Percentiles rank a stretch among this genome's conserved stretches.
Conservation (phyloP, 2,888 invertebrate genomes). For the Ctenicera cuprea region DNA sequence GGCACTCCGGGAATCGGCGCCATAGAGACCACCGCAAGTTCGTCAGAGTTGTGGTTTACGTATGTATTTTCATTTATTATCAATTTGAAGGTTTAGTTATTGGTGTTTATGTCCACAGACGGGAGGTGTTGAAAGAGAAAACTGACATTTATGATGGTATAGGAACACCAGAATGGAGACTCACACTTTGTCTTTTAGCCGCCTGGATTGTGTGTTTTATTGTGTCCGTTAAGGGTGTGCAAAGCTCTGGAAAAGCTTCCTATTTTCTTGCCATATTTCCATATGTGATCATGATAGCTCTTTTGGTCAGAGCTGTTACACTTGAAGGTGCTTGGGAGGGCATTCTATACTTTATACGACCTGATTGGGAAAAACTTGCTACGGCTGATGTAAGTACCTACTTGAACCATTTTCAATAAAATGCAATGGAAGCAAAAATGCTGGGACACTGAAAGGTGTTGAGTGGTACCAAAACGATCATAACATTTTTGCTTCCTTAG, state of each 20-base stretch:
- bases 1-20: background rate
- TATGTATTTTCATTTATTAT: slow-evolving; percentile 28
- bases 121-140: slow-evolving; percentile 75
- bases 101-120: slow-evolving; percentile 71
- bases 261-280: slow-evolving; percentile 94
- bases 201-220: slow-evolving; percentile 83
- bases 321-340: slow-evolving; percentile 85
- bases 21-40: slow-evolving; percentile 27
- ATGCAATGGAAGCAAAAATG: too few species aligned
- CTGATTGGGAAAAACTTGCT: slow-evolving; percentile 84
- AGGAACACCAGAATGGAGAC: slow-evolving; percentile 80
- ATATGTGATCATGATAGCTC: slow-evolving; percentile 84
- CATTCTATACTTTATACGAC: slow-evolving; percentile 86
- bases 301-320: slow-evolving; percentile 81
- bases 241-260: slow-evolving; percentile 87
- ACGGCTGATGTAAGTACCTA: slow-evolving; percentile 78
- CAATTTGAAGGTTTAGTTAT: background rate
- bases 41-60: slow-evolving; percentile 50
- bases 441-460: too few species aligned
- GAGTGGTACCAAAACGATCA: too few species aligned
- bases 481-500: background rate
- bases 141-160: slow-evolving; percentile 72
- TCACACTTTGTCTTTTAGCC: slow-evolving; percentile 79
- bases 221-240: slow-evolving; percentile 83
- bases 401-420: background rate